Conservation (phyloP, 1,140 invertebrate species). For the Brachionus plicatilis region DNA sequence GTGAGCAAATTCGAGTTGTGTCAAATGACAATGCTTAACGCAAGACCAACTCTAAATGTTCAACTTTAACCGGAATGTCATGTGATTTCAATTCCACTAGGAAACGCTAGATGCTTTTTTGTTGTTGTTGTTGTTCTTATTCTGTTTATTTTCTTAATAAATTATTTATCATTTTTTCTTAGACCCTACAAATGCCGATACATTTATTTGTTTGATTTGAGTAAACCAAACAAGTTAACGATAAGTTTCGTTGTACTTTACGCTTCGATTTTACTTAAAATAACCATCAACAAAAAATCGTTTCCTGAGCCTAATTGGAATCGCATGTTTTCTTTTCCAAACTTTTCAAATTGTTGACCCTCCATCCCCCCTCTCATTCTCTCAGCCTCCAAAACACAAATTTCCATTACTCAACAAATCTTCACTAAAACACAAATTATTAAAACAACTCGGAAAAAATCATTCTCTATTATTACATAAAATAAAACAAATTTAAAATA, state of each 20-base stretch:
- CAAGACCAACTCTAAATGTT: not conserved
- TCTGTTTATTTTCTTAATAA: not conserved
- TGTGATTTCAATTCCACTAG: conserved; percentile 13
- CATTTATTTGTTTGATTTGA: not conserved
- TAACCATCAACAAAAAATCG: not conserved
- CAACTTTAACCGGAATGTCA: not conserved
- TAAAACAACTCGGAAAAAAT: too few relatives aligned
- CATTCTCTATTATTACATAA: too few relatives aligned
- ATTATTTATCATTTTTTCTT: not conserved
- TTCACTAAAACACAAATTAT: too few relatives aligned
- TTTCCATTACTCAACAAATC: too few relatives aligned
- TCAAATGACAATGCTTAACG: not conserved
- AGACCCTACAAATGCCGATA: not conserved
- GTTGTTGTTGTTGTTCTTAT: not conserved
- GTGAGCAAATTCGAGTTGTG: not conserved
- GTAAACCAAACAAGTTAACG: not conserved
- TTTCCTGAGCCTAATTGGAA: not conserved
- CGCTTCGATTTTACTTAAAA: not conserved
- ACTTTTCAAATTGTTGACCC: not conserved
- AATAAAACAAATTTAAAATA: too few relatives aligned
- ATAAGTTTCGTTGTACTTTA: not conserved
- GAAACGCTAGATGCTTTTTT: not conserved
- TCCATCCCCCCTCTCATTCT: too few relatives aligned
- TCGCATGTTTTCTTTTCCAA: not conserved
- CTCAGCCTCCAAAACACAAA: too few relatives aligned